Percentiles rank a stretch among this genome's conserved stretches.
These are phyloP conservation scores for Pinctada fucata DNA, from an alignment of 2,888 invertebrate genomes.

Conservation along the genomic window DNA sequence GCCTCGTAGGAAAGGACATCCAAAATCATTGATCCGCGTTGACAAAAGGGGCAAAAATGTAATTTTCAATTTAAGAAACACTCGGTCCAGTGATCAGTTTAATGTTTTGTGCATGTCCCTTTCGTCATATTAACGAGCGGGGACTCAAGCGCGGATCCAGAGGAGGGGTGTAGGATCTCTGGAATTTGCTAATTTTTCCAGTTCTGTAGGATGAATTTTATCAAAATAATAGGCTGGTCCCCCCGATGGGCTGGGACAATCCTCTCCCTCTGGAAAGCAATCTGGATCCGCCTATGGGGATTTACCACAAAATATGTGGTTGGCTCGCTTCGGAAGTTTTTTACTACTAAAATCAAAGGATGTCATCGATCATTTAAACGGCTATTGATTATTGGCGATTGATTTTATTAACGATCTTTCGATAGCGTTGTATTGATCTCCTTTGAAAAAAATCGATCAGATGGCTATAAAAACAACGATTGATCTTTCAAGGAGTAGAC, in stretches of 20 bases:
- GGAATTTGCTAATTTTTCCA: no score
- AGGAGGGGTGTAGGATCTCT: no score
- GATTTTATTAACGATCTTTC: neutral
- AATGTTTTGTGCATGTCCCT: neutral
- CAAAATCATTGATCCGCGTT: neutral
- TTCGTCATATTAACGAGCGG: neutral
- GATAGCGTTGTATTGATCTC: slow-evolving; percentile 18
- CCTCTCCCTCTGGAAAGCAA: no score
- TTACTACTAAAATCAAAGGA: no score
- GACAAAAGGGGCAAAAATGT: neutral
- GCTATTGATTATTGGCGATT: slow-evolving; percentile 1
- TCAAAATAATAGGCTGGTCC: no score
- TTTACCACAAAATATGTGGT: no score
- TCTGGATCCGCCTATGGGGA: no score
- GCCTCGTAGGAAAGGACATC: neutral
- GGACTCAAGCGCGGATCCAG: no score
- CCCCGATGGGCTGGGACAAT: no score
- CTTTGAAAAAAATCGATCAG: slow-evolving; percentile 2
- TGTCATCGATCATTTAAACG: neutral
- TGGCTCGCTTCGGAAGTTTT: no score
- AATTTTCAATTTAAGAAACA: neutral
- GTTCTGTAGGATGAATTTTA: no score
- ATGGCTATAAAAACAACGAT: neutral
- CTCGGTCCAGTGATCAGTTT: neutral
- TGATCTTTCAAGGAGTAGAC: neutral